Conservation (phyloP, 2,113 vertebrate genomes). For the Enhydra lutris region DNA sequence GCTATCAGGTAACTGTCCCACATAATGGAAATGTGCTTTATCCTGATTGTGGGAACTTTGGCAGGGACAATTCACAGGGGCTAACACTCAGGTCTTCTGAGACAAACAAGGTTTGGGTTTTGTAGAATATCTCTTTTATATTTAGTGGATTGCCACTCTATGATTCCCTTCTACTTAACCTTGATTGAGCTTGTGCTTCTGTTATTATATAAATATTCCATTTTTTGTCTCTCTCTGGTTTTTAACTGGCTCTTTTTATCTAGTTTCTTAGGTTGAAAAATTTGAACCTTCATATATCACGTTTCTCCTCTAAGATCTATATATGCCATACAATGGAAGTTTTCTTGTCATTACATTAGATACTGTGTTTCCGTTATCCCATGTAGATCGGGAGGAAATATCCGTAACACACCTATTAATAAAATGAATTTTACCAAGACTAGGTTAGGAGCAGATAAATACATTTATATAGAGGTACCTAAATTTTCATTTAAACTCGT, state of each 20-base stretch:
- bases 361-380: not conserved
- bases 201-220: not conserved
- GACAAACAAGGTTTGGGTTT: not conserved
- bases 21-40: not conserved
- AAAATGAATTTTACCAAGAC: not conserved
- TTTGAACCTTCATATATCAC: not conserved
- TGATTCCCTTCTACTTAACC: not conserved
- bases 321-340: not conserved
- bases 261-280: not conserved
- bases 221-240: not conserved
- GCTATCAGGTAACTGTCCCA: not conserved
- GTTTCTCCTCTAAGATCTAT: not conserved
- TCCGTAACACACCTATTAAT: not conserved
- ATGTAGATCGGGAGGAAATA: not conserved
- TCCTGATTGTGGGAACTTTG: not conserved
- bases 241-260: not conserved
- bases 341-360: not conserved
- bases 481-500: not conserved
- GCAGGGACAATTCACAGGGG: not conserved
- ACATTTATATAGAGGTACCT: not conserved
- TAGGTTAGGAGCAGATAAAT: too few species aligned
- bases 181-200: not conserved
- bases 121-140: not conserved
- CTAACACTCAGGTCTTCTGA: not conserved
- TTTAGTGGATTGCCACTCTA: not conserved